Conservation (phyloP, 2,797 vertebrate genomes). For the Synaphobranchus kaupii region DNA sequence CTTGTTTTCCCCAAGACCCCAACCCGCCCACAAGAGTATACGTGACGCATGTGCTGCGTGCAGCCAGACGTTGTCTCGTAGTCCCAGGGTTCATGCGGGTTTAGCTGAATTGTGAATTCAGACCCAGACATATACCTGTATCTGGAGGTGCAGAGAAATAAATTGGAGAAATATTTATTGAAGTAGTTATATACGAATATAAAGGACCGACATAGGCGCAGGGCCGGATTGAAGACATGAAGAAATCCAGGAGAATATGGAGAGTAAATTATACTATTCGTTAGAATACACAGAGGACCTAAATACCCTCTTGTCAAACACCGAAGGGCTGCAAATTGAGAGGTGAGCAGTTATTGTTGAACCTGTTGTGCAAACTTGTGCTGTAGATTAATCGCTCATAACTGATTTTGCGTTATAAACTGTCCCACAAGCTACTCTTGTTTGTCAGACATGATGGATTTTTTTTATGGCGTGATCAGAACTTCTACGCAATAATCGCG, state of each 20-base stretch:
- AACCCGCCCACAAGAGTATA: background rate
- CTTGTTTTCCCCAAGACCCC: background rate
- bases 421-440: background rate
- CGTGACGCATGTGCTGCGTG: conserved; percentile 29
- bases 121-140: background rate
- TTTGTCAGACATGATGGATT: conserved; percentile 8
- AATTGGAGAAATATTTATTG: background rate
- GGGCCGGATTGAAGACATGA: conserved; percentile 62
- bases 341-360: conserved; percentile 51
- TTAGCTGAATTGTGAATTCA: background rate
- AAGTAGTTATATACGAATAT: no score
- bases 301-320: conserved; percentile 56
- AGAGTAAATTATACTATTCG: conserved; percentile 67
- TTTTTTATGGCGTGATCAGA: conserved; percentile 26
- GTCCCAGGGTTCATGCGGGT: background rate
- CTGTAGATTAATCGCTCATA: background rate
- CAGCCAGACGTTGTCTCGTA: background rate
- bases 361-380: background rate
- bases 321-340: conserved; percentile 58
- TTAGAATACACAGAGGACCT: conserved; percentile 67
- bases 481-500: conserved; percentile 6
- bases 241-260: conserved; percentile 65
- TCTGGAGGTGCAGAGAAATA: background rate
- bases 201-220: background rate
- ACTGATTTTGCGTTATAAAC: background rate